These are phyloP conservation scores for Musca vetustissima DNA, from an alignment of 1,140 invertebrate species.

Conservation along the genomic window DNA sequence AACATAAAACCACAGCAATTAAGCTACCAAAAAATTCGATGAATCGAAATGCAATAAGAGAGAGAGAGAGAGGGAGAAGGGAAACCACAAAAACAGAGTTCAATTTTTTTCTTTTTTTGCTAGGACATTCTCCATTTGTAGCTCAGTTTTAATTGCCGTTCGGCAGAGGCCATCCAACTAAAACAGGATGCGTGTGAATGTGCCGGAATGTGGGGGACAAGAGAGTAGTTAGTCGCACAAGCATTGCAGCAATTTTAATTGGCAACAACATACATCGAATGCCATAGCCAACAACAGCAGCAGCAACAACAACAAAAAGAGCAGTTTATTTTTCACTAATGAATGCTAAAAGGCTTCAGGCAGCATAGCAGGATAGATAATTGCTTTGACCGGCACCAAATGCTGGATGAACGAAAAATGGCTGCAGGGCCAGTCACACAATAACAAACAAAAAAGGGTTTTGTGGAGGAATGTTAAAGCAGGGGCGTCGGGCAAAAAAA, in stretches of 20 bases:
- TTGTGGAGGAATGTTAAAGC: neutral
- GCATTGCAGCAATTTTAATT: conserved; percentile 46
- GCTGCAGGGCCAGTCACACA: neutral
- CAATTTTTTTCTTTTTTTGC: too few species aligned
- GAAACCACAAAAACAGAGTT: too few species aligned
- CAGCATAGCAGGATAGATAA: conserved; percentile 16
- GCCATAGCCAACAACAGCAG: neutral
- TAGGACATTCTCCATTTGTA: too few species aligned
- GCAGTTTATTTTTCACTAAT: conserved; percentile 37
- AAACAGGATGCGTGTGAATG: neutral
- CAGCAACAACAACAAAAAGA: neutral
- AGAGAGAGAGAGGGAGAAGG: too few species aligned
- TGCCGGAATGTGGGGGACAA: neutral
- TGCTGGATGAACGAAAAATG: neutral
- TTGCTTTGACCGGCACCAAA: conserved; percentile 7
- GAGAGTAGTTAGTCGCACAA: too few species aligned
- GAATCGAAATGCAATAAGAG: too few species aligned
- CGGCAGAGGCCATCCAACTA: too few species aligned
- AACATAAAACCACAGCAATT: too few species aligned
- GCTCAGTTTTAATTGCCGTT: too few species aligned
- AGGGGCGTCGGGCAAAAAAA: neutral
- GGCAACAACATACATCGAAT: conserved; percentile 49
- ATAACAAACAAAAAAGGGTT: too few species aligned
- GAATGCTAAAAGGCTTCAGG: conserved; percentile 42
- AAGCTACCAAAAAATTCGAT: too few species aligned